A percentile compares a stretch with the other conserved stretches of the same genome.
Conservation (phyloP, 2,888 invertebrate genomes). For the Gasteruption jaculator region DNA sequence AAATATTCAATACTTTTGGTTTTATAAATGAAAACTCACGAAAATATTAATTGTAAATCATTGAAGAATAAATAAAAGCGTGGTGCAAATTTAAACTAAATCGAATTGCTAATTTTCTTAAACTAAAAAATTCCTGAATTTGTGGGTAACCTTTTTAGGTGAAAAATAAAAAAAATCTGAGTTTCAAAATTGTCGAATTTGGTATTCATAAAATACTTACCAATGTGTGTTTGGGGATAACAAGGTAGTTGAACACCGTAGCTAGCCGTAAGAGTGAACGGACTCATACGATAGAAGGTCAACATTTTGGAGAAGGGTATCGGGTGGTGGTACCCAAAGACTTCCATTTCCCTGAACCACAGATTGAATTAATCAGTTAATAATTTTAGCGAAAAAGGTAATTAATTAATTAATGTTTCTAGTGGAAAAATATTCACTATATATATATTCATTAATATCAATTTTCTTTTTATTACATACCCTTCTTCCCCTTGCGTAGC, state of each 20-base stretch:
- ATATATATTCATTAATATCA: not conserved
- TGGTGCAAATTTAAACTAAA: no score
- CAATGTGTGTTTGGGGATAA: constrained; percentile 74
- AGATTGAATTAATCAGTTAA: constrained; percentile 2
- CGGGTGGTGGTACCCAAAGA: constrained; percentile 84
- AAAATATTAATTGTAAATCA: no score
- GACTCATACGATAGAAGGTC: constrained; percentile 85
- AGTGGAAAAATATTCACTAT: not conserved
- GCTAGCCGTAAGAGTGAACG: constrained; percentile 81
- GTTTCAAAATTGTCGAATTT: constrained; percentile 1
- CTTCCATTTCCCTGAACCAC: constrained; percentile 75
- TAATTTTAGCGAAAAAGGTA: not conserved
- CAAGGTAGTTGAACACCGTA: constrained; percentile 70
- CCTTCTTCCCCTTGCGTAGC: constrained; percentile 60
- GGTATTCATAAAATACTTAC: constrained; percentile 53
- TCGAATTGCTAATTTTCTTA: no score
- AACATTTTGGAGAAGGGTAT: constrained; percentile 93
- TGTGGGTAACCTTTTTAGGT: no score
- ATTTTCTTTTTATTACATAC: constrained; percentile 51
- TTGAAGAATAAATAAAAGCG: no score
- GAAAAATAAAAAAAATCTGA: not conserved
- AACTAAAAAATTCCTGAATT: no score
- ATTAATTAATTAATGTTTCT: constrained; percentile 13
- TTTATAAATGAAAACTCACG: not conserved
- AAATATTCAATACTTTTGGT: no score